A percentile compares a stretch with the other conserved stretches of the same genome.
Evolutionary conservation across 2,797 vertebrate species (phyloP).

Genomic region (Lutjanus argentimaculatus): DNA sequence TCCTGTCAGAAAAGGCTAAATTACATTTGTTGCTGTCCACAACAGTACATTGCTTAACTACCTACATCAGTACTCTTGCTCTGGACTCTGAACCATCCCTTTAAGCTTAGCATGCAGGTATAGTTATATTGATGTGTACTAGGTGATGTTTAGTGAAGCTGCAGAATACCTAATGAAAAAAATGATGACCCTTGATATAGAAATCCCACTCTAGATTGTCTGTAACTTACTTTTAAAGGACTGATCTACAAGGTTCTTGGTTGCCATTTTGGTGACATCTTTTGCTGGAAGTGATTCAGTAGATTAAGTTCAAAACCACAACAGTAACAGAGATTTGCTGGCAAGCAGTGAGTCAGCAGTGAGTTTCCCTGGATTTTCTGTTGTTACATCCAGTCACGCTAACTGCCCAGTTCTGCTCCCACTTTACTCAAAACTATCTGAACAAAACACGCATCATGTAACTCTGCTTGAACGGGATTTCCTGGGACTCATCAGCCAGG

Average conservation of each 20-base stretch:
- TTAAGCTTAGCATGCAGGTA: not conserved
- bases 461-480: not conserved
- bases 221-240: constrained; percentile 10
- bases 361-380: constrained; percentile 26
- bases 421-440: not conserved
- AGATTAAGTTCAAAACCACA: too few species aligned
- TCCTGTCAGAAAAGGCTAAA: too few species aligned
- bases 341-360: constrained; percentile 49
- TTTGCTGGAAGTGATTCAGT: constrained; percentile 32
- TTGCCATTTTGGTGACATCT: constrained; percentile 33
- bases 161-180: not conserved
- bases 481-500: too few species aligned
- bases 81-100: too few species aligned
- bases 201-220: not conserved
- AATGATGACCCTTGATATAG: not conserved
- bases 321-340: constrained; percentile 22
- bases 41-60: too few species aligned
- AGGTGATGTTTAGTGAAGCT: not conserved
- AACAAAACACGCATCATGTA: not conserved
- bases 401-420: not conserved
- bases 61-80: too few species aligned
- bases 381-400: constrained; percentile 1
- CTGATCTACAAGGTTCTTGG: constrained; percentile 20
- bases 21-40: too few species aligned
- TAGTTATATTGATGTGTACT: not conserved